Conservation (phyloP, 1,140 invertebrate species). For the Drosophila lacertosa region DNA sequence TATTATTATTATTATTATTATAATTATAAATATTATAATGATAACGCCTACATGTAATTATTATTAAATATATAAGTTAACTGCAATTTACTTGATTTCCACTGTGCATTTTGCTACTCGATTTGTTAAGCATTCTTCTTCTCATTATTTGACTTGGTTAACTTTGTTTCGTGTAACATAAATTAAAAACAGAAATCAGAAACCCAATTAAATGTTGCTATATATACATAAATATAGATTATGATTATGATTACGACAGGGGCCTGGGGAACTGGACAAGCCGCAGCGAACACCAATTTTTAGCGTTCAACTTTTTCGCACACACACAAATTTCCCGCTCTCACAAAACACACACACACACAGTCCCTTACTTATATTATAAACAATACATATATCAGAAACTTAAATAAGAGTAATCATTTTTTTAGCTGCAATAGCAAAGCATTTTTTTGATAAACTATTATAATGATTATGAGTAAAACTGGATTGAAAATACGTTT, state of each 20-base stretch:
- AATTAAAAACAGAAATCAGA: slow-evolving; percentile 17
- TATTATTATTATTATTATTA: slow-evolving; percentile 67
- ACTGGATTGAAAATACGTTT: slow-evolving; percentile 66
- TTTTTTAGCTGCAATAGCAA: slow-evolving; percentile 53
- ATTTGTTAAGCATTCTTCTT: slow-evolving; percentile 36
- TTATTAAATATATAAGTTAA: slow-evolving; percentile 82
- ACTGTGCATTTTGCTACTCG: slow-evolving; percentile 27
- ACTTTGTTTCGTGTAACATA: slow-evolving; percentile 20
- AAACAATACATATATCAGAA: slow-evolving; percentile 48
- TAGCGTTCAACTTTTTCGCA: slow-evolving; percentile 22
- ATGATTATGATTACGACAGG: slow-evolving; percentile 30
- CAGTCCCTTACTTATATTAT: slow-evolving; percentile 33
- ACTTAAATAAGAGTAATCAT: slow-evolving; percentile 52
- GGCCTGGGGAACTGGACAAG: slow-evolving; percentile 31
- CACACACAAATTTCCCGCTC: slow-evolving; percentile 7
- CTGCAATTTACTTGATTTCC: slow-evolving; percentile 50
- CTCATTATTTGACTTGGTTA: neutral
- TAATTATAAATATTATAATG: slow-evolving; percentile 35
- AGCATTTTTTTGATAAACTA: slow-evolving; percentile 69
- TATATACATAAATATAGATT: slow-evolving; percentile 33
- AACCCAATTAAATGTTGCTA: slow-evolving; percentile 31
- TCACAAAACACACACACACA: slow-evolving; percentile 1
- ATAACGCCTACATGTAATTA: slow-evolving; percentile 51
- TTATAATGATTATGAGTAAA: slow-evolving; percentile 68
- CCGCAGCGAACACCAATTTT: slow-evolving; percentile 14